phyloP scores from a whole-genome alignment of 2,888 invertebrate species.

The Drepanosiphum platanoidis region DNA sequence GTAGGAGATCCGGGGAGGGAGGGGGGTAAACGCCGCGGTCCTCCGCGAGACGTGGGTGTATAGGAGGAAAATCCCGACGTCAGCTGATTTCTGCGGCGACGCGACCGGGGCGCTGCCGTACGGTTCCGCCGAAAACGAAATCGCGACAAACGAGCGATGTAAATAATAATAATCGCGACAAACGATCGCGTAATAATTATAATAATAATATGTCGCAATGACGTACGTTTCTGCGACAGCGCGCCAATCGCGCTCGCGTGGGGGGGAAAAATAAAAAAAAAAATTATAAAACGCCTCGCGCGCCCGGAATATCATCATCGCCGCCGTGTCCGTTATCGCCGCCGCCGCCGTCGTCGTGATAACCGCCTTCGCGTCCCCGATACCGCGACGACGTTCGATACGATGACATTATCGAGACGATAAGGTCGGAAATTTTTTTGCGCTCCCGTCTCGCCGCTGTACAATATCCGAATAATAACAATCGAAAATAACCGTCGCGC shows the following conservation, averaged over 20 bases:
- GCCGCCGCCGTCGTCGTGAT: too few species aligned
- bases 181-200: background rate
- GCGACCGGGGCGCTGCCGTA: constrained; percentile 40
- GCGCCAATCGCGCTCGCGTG: background rate
- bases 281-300: background rate
- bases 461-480: background rate
- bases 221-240: background rate
- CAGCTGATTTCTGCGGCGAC: background rate
- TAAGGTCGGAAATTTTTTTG: too few species aligned
- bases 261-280: background rate
- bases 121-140: constrained; percentile 22
- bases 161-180: too few species aligned
- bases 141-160: background rate
- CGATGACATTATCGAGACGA: background rate
- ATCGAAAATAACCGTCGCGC: too few species aligned
- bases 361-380: too few species aligned
- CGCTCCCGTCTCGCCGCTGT: background rate
- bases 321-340: background rate
- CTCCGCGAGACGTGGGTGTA: background rate
- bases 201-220: too few species aligned
- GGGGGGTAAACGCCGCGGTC: too few species aligned
- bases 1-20: too few species aligned
- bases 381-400: background rate
- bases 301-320: background rate
- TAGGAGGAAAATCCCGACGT: background rate